Evolutionary conservation across 2,888 invertebrate genomes (phyloP).

Genomic region (Eledona agricola): DNA sequence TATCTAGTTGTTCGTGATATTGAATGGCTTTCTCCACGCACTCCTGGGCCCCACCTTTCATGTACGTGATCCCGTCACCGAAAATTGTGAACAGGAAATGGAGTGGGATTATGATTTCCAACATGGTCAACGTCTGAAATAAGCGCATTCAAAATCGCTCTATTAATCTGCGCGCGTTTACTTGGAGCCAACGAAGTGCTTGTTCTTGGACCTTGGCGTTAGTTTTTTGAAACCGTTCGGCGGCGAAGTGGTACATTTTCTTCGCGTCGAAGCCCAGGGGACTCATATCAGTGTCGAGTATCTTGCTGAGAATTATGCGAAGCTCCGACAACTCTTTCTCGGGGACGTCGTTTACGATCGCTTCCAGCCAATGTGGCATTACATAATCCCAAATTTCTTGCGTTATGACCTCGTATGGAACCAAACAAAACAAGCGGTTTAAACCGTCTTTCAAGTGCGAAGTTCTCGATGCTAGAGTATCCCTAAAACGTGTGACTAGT

Average conservation of each 20-base stretch:
- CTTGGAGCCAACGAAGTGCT: slow-evolving; percentile 88
- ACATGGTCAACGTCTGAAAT: slow-evolving; percentile 79
- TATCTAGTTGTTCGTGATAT: slow-evolving; percentile 56
- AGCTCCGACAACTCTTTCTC: slow-evolving; percentile 87
- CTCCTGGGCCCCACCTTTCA: slow-evolving; percentile 68
- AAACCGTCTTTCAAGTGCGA: slow-evolving; percentile 95
- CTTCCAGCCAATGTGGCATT: slow-evolving; percentile 99
- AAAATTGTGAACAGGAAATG: slow-evolving; percentile 89
- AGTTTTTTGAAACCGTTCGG: slow-evolving; percentile 81
- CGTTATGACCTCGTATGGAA: slow-evolving; percentile 97
- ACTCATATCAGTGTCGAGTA: slow-evolving; percentile 95
- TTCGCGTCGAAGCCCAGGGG: slow-evolving; percentile 94
- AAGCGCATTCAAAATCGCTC: slow-evolving; percentile 7
- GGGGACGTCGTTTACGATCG: slow-evolving; percentile 90
- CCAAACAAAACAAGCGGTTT: slow-evolving; percentile 91
- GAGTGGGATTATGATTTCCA: slow-evolving; percentile 91
- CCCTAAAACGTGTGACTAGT: slow-evolving; percentile 64
- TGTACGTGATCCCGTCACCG: slow-evolving; percentile 82
- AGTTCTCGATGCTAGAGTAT: slow-evolving; percentile 84
- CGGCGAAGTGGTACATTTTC: slow-evolving; percentile 94
- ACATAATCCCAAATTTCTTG: slow-evolving; percentile 97
- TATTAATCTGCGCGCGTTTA: slow-evolving; percentile 51
- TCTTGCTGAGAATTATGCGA: slow-evolving; percentile 87
- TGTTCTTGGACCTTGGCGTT: slow-evolving; percentile 86
- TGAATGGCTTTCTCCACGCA: slow-evolving; percentile 60